Percentiles rank a stretch among this genome's conserved stretches.
These are phyloP conservation scores for Acrocephalus kingi DNA, from an alignment of 2,113 vertebrate genomes.

Conservation along the genomic window DNA sequence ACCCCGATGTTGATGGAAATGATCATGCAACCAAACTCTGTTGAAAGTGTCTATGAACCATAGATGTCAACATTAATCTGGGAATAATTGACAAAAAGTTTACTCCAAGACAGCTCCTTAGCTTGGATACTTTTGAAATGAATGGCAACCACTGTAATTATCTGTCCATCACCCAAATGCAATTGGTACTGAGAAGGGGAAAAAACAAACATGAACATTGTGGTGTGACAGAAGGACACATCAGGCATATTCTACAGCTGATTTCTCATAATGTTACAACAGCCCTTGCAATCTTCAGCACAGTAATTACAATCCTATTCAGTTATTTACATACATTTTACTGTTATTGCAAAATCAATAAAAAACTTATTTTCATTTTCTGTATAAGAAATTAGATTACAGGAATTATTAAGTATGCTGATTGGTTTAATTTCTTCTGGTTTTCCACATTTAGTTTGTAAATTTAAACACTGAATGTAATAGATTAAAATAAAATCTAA, in stretches of 20 bases:
- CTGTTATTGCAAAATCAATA: not conserved
- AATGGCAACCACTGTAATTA: not conserved
- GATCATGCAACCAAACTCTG: not conserved
- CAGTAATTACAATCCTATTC: not conserved
- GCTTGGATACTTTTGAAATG: not conserved
- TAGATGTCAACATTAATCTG: not conserved
- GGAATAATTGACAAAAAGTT: not conserved
- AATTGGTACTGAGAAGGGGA: not conserved
- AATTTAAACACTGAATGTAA: not conserved
- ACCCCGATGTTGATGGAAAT: not conserved
- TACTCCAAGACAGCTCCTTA: not conserved
- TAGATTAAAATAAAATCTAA: conserved; percentile 16
- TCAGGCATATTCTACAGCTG: not conserved
- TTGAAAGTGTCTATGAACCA: not conserved
- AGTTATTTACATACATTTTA: not conserved
- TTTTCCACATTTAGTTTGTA: not conserved
- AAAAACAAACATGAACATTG: not conserved
- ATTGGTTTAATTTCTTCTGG: not conserved
- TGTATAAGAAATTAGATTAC: not conserved
- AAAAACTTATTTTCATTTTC: not conserved
- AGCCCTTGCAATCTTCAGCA: not conserved
- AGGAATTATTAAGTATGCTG: not conserved
- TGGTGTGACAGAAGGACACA: not conserved
- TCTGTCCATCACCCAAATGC: not conserved
- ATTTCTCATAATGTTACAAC: not conserved